Evolutionary conservation across 2,888 invertebrate species (phyloP), one percentile per base, ranked within the genome.

Genomic region (Herminia tarsipennalis): DNA sequence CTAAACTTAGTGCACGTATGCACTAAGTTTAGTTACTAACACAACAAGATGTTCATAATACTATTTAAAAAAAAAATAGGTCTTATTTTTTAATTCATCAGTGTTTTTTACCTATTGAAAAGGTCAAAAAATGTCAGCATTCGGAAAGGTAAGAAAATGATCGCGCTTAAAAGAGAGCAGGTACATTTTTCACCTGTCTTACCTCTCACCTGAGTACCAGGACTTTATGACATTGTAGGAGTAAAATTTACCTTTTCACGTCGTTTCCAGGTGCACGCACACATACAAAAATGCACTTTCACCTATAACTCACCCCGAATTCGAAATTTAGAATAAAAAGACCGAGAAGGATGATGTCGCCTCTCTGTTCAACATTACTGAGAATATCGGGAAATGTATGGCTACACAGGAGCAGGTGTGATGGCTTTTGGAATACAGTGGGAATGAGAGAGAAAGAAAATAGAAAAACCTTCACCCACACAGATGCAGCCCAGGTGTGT

Each of bases 141-240:
- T 40, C 30, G 44, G 30, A 20, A 17, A 62, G 49, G 48, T 60
- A 57, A 64, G 57, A 64, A 56, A 45, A 44, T 30, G 16, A n/a
- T 56, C 36, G 56, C 56, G 25, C 37, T 43, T 59, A 67, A 73
- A 49, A 73, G 64, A 62, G 62, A 63, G 33, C 42, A 81, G 78
- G 82, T 81, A 76, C 75, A 79, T 76, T 82, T 83, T 85, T 85
- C 78, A 90, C 89, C 86, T 88, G 83, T 85, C 86, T 86, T 85
- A 81, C 75, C 52, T 73, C 77, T 81, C 81, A 89, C 87, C 88
- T 88, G 83, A 67, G 47, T 81, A 91, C 88, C 66, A 87, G 88
- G 88, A 60, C 12, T 67, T 59, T 57, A 91, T 76, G 53, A 78
- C 46, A 32, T 22, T 6, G 12, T 21, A 81, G 76, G 78, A 84